Evolutionary conservation across 2,888 invertebrate genomes (phyloP).

Genomic region (Dasypolia templi): DNA sequence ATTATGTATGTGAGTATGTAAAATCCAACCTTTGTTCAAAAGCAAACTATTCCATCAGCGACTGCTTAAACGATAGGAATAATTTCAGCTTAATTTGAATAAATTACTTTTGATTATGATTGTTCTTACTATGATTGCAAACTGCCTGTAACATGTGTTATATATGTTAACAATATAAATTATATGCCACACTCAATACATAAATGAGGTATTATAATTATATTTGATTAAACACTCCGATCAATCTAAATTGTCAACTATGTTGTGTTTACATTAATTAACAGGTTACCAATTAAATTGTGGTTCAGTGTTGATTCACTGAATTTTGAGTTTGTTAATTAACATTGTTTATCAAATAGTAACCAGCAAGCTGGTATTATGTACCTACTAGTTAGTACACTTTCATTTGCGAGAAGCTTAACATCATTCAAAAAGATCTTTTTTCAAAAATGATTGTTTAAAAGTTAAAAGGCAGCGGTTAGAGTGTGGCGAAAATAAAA

Average conservation of each 20-base stretch:
- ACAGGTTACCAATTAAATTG: constrained; percentile 44
- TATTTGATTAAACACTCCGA: constrained; percentile 52
- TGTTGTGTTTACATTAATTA: constrained; percentile 63
- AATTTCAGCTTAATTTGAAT: no score
- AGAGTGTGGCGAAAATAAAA: no score
- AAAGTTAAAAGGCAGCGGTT: no score
- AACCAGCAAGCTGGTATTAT: not conserved
- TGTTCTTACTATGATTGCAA: not conserved
- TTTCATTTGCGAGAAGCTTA: no score
- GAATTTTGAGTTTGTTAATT: constrained; percentile 43
- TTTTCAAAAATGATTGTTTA: no score
- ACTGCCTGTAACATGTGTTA: not conserved
- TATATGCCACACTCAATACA: constrained; percentile 18
- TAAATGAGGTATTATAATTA: constrained; percentile 43
- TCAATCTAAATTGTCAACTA: constrained; percentile 44
- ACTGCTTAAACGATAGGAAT: not conserved
- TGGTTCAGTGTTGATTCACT: constrained; percentile 43
- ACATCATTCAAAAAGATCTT: no score
- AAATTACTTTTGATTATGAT: no score
- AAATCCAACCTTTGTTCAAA: no score
- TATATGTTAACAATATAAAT: not conserved
- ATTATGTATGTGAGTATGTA: no score
- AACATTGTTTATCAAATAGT: constrained; percentile 32
- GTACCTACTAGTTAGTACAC: not conserved
- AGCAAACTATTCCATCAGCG: not conserved